phyloP scores from a whole-genome alignment of 1,140 invertebrate genomes.

The Lysiphlebus fabarum region DNA sequence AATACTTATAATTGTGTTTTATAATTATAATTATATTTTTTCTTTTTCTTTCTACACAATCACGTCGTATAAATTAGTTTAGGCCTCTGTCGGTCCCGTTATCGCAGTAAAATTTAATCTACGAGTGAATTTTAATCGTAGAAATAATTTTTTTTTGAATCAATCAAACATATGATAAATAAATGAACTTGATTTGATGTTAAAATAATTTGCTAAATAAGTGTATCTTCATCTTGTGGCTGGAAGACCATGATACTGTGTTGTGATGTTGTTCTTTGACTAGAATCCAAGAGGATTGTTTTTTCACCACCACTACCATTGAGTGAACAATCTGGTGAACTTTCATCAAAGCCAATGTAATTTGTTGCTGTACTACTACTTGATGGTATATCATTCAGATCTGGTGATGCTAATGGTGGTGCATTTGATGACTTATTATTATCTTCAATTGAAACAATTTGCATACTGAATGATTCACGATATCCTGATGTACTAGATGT shows the following conservation, averaged over 20 bases:
- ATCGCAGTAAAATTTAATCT: slow-evolving; percentile 19
- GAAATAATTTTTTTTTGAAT: slow-evolving; percentile 1
- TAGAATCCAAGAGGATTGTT: slow-evolving; percentile 56
- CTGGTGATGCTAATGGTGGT: slow-evolving; percentile 62
- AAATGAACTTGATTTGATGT: slow-evolving; percentile 3
- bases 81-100: slow-evolving; percentile 25
- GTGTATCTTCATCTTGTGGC: slow-evolving; percentile 69
- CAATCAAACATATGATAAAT: slow-evolving; percentile 9
- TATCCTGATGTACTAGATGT: slow-evolving; percentile 79
- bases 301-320: slow-evolving; percentile 62
- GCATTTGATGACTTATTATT: slow-evolving; percentile 43
- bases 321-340: slow-evolving; percentile 62
- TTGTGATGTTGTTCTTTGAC: slow-evolving; percentile 59
- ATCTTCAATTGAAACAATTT: slow-evolving; percentile 53
- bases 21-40: slow-evolving; percentile 13
- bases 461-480: slow-evolving; percentile 63
- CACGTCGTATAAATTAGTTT: slow-evolving; percentile 27
- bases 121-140: slow-evolving; percentile 4
- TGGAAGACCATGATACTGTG: slow-evolving; percentile 69
- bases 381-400: slow-evolving; percentile 59
- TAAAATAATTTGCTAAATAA: slow-evolving; percentile 57
- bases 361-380: slow-evolving; percentile 62
- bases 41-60: slow-evolving; percentile 21
- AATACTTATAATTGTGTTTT: slow-evolving; percentile 16
- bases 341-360: slow-evolving; percentile 60